Base-by-base conservation (phyloP, 2,113 vertebrate genomes). In the Kryptolebias marmoratus region DNA sequence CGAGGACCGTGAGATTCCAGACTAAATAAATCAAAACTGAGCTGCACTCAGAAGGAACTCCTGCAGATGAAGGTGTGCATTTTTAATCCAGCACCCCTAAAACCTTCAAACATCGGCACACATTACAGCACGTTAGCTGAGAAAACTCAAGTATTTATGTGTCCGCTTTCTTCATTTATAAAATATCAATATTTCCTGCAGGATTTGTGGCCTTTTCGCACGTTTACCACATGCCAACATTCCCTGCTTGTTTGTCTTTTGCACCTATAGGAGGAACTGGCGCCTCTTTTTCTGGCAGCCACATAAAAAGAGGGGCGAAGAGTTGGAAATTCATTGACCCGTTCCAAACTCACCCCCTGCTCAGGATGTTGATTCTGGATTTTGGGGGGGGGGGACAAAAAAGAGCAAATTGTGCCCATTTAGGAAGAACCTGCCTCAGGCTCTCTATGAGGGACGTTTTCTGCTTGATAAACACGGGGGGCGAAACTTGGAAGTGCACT, bases 321-420 rank as follows among this genome's bases (percentile, higher is more conserved):
- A 22, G 22, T 22, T 22, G 28, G 28, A 67, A 16, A 65, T 2
- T 48, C 70, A 54, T 71, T 58, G n/a, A 58, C 28, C 13, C 30
- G 14, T 70, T 79, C 60, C 67, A 74, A 76, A 66, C 39, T 27
- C 11, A 18, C 49, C 55, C 18, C 68, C 45, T 55, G 22, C 49
- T 50, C 45, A 82, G 42, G 73, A 62, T 71, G 75, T 79, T 71
- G 73, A 71, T 81, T 70, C 47, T 39, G 66, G 68, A 64, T 36
- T 22, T 22, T 22, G 22, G 22, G 22, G 22, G 22, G 22, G 22
- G 22, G 22, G 22, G 22, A 22, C 22, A 22, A 22, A 22, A 22
- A 83, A 75, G 57, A 83, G 73, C 60, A 74, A 74, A 80, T 58
- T 36, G 47, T 69, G 59, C 45, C 22, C 45, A 71, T 87, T 83